A percentile compares a stretch with the other conserved stretches of the same genome.
Evolutionary conservation across 2,797 vertebrate genomes (phyloP).

Genomic region (Babyrousa celebensis): DNA sequence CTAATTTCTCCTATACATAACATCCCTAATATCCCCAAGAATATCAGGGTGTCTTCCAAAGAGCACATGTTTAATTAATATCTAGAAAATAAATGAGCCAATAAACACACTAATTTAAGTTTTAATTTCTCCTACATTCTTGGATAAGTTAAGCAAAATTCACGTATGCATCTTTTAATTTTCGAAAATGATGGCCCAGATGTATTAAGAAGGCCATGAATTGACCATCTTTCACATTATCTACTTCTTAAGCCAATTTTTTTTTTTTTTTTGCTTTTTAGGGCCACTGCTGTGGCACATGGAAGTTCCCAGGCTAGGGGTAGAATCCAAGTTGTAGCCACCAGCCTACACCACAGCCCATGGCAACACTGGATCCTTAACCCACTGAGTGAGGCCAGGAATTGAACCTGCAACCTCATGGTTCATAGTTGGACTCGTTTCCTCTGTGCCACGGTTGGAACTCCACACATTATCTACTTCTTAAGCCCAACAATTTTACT

Average conservation of each 20-base stretch:
- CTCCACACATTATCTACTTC: neutral
- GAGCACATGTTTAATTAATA: neutral
- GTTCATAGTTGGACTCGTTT: no score
- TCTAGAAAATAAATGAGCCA: slow-evolving; percentile 2
- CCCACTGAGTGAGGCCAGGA: no score
- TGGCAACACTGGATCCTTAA: no score
- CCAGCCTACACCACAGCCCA: no score
- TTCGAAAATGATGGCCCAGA: neutral
- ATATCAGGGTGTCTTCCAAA: neutral
- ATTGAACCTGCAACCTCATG: no score
- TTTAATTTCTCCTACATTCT: slow-evolving; percentile 19
- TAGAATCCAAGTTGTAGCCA: no score
- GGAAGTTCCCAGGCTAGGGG: no score
- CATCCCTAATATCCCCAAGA: neutral
- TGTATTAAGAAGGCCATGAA: neutral
- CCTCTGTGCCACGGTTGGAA: no score
- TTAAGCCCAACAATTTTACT: neutral
- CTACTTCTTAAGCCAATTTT: neutral
- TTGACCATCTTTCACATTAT: neutral
- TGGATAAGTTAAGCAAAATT: neutral
- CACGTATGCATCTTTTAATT: neutral
- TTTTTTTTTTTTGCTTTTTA: no score
- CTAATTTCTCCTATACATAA: neutral
- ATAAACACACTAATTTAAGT: neutral
- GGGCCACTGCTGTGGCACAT: no score